phyloP scores from a whole-genome alignment of 2,113 vertebrate genomes.

The Thamnaconus septentrionalis region DNA sequence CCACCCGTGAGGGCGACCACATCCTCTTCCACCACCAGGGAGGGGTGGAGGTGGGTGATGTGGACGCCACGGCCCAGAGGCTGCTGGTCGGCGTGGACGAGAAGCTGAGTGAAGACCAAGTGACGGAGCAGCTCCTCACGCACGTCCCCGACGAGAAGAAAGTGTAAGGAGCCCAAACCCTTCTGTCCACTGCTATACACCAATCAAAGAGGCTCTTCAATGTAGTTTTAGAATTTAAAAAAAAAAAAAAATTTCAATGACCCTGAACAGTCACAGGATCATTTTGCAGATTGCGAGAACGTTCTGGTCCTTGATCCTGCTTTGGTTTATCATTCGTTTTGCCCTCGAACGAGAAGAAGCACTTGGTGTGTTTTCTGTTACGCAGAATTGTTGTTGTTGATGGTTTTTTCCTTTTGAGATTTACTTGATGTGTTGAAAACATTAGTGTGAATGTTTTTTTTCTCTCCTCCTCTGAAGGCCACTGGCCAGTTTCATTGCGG shows the following conservation, averaged over 20 bases:
- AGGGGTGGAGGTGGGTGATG: slow-evolving; percentile 92
- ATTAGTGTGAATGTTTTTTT: not conserved
- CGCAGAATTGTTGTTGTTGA: too few relatives aligned
- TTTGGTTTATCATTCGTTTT: too few relatives aligned
- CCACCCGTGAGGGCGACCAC: slow-evolving; percentile 89
- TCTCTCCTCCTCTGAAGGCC: slow-evolving; percentile 69
- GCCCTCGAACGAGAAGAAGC: too few relatives aligned
- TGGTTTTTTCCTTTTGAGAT: too few relatives aligned
- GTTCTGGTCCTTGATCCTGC: too few relatives aligned
- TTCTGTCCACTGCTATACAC: not conserved
- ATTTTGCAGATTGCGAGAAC: too few relatives aligned
- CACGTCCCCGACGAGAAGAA: slow-evolving; percentile 80
- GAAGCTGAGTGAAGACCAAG: slow-evolving; percentile 77
- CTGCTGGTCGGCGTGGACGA: slow-evolving; percentile 85
- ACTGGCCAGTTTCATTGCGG: slow-evolving; percentile 89
- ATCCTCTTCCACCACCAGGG: slow-evolving; percentile 94
- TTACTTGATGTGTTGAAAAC: not conserved
- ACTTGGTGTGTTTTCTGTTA: too few relatives aligned
- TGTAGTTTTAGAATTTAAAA: too few relatives aligned
- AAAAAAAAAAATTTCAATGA: too few relatives aligned
- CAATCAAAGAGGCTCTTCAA: not conserved
- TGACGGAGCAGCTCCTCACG: slow-evolving; percentile 82
- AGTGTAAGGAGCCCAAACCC: slow-evolving; percentile 73
- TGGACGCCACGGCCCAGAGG: slow-evolving; percentile 91
- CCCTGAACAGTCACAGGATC: too few relatives aligned